Evolutionary conservation across 2,797 vertebrate genomes (phyloP).

Genomic region (Oceanodroma leucorhoa): DNA sequence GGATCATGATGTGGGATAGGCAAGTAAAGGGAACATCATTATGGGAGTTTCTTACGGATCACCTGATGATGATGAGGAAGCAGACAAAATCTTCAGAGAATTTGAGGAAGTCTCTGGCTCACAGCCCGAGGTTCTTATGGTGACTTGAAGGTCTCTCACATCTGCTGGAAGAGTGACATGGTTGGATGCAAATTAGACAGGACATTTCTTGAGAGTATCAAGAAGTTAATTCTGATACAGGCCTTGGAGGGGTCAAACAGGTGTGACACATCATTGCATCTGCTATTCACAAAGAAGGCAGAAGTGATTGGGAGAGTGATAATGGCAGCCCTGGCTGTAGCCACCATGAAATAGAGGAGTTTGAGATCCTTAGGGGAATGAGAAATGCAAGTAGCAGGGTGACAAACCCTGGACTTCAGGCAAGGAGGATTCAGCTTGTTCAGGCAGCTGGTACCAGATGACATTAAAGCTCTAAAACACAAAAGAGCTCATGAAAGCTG

Average conservation of each 20-base stretch:
- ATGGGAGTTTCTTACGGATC: not conserved
- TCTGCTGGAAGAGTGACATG: not conserved
- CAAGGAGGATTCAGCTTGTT: not conserved
- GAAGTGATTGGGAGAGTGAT: not conserved
- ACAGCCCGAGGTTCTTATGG: not conserved
- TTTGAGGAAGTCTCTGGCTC: not conserved
- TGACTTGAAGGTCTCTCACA: not conserved
- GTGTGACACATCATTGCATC: not conserved
- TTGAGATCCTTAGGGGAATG: not conserved
- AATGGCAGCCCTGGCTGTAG: not conserved
- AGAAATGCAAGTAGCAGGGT: not conserved
- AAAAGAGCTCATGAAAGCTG: not conserved
- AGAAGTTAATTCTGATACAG: not conserved
- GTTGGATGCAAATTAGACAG: not conserved
- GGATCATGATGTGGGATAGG: not conserved
- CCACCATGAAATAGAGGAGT: not conserved
- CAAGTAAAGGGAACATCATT: rapidly evolving
- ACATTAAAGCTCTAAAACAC: not conserved
- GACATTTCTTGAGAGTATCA: not conserved
- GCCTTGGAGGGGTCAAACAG: not conserved
- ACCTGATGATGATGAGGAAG: not conserved
- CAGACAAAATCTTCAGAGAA: not conserved
- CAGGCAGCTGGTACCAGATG: not conserved
- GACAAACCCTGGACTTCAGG: not conserved
- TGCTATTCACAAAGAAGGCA: not conserved